These are phyloP conservation scores for Chrysolina haemoptera DNA, from an alignment of 2,888 invertebrate genomes.

Conservation along the genomic window DNA sequence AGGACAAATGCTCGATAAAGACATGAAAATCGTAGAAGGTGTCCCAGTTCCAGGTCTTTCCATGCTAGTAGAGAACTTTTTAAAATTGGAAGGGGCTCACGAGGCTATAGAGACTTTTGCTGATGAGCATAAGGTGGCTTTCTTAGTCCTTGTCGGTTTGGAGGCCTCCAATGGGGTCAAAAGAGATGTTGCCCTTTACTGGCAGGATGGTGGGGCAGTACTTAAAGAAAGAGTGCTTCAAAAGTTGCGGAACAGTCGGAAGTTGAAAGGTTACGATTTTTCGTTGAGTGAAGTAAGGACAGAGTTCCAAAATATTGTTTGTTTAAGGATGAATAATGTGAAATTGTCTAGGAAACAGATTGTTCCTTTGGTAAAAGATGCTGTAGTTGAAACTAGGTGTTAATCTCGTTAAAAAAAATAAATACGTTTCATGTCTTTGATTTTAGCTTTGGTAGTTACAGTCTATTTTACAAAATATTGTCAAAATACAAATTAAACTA, in stretches of 20 bases:
- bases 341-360: conserved; percentile 80
- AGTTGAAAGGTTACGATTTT: conserved; percentile 64
- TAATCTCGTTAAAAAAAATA: background rate
- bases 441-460: no score
- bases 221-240: conserved; percentile 65
- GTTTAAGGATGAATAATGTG: conserved; percentile 75
- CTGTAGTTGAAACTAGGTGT: conserved; percentile 12
- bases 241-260: conserved; percentile 59
- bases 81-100: conserved; percentile 70
- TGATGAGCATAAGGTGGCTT: conserved; percentile 64
- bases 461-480: no score
- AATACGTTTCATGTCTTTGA: background rate
- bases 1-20: conserved; percentile 81
- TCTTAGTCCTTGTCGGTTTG: conserved; percentile 78
- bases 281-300: conserved; percentile 65
- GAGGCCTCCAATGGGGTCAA: conserved; percentile 70
- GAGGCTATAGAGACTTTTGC: conserved; percentile 73
- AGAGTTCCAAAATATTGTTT: conserved; percentile 68
- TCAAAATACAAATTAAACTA: no score
- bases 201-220: conserved; percentile 59
- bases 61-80: conserved; percentile 75
- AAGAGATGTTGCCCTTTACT: conserved; percentile 74
- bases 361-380: conserved; percentile 72
- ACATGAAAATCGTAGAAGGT: conserved; percentile 79
- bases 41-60: conserved; percentile 74